Percentiles rank a stretch among this genome's conserved stretches.
Evolutionary conservation across 2,888 invertebrate genomes (phyloP).

Genomic region (Drymonia ruficornis): DNA sequence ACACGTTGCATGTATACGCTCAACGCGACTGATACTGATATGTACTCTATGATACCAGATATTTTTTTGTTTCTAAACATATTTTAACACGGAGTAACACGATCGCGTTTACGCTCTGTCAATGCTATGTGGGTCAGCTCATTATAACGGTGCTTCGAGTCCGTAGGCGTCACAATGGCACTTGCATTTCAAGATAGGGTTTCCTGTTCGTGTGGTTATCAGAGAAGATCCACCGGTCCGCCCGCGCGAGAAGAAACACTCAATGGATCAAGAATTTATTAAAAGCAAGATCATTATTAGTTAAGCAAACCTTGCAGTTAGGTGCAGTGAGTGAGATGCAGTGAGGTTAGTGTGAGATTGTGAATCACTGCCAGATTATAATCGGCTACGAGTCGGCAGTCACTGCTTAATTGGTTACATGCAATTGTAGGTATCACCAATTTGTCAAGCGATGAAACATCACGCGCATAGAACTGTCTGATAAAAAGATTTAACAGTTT

Average conservation of each 20-base stretch:
- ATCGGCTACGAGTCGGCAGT: too few relatives aligned
- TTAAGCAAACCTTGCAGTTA: neutral
- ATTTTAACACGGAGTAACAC: constrained; percentile 3
- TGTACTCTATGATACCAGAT: neutral
- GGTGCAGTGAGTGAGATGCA: neutral
- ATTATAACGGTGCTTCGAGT: constrained; percentile 42
- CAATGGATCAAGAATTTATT: constrained; percentile 18
- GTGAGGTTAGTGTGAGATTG: neutral
- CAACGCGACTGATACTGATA: neutral
- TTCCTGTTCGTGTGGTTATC: constrained; percentile 36
- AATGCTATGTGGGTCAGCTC: constrained; percentile 42
- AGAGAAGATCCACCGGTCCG: constrained; percentile 37
- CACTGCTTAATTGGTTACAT: too few relatives aligned
- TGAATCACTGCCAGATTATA: too few relatives aligned
- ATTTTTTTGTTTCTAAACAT: neutral
- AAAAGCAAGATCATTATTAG: neutral
- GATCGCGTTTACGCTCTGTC: constrained; percentile 9
- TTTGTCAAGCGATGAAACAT: too few relatives aligned
- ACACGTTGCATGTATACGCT: neutral
- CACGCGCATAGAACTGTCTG: too few relatives aligned
- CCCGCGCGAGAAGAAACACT: constrained; percentile 27
- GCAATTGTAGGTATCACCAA: too few relatives aligned
- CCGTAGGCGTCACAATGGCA: constrained; percentile 52
- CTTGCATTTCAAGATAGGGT: constrained; percentile 45
- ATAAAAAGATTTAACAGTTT: neutral